A percentile compares a stretch with the other conserved stretches of the same genome.
Evolutionary conservation across 2,888 invertebrate species (phyloP).

Genomic region (Lamproptera curius): DNA sequence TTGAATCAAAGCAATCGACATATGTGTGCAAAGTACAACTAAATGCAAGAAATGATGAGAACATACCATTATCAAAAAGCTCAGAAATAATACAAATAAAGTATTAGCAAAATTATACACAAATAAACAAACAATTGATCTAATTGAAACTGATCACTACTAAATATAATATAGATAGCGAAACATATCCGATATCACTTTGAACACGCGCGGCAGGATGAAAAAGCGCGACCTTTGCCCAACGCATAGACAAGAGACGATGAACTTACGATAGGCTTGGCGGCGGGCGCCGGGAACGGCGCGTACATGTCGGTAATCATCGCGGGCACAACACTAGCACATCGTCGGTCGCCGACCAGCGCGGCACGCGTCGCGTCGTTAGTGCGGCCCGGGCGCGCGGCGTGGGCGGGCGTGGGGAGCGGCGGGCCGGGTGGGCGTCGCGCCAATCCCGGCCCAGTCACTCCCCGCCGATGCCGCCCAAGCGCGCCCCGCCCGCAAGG

Average conservation of each 20-base stretch:
- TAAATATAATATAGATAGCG: no score
- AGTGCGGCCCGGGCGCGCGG: slow-evolving; percentile 36
- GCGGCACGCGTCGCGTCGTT: slow-evolving; percentile 30
- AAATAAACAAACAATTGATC: no score
- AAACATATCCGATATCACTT: no score
- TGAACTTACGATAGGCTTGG: slow-evolving; percentile 66
- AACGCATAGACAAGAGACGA: not conserved
- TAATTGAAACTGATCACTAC: no score
- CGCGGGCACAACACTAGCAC: slow-evolving; percentile 48
- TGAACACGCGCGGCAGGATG: no score
- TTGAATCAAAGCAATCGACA: no score
- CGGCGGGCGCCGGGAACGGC: slow-evolving; percentile 63
- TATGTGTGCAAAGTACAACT: no score
- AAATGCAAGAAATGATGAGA: no score
- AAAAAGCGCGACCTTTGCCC: not conserved
- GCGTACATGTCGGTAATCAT: slow-evolving; percentile 75
- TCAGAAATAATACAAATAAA: no score
- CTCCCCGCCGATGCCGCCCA: slow-evolving; percentile 69
- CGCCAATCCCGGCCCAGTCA: slow-evolving; percentile 46
- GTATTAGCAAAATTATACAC: no score
- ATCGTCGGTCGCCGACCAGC: slow-evolving; percentile 27
- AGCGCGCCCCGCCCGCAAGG: slow-evolving; percentile 68
- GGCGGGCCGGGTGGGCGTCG: slow-evolving; percentile 41
- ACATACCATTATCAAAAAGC: no score
- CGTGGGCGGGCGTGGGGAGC: slow-evolving; percentile 40